Conservation (phyloP, 2,113 vertebrate genomes). For the Lates calcarifer region DNA sequence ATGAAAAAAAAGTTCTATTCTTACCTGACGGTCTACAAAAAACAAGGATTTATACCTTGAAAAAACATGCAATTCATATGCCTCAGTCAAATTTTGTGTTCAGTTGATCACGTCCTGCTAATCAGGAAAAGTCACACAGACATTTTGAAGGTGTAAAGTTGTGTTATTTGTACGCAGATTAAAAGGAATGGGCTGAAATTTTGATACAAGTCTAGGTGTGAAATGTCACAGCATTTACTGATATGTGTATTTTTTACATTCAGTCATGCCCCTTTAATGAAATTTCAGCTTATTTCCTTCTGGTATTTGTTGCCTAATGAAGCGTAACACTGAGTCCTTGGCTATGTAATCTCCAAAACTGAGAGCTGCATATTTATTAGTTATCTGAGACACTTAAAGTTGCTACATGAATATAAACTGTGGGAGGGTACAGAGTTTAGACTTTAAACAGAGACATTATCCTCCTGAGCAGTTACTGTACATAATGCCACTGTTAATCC, state of each 20-base stretch:
- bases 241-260: neutral
- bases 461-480: neutral
- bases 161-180: too few species aligned
- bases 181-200: neutral
- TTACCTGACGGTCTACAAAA: too few species aligned
- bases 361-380: conserved; percentile 43
- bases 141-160: too few species aligned
- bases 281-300: conserved; percentile 13
- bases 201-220: neutral
- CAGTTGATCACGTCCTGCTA: too few species aligned
- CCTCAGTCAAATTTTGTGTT: too few species aligned
- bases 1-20: conserved; percentile 1
- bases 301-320: conserved; percentile 38
- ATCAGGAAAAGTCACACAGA: too few species aligned
- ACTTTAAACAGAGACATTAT: conserved; percentile 15
- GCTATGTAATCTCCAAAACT: conserved; percentile 11
- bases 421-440: neutral
- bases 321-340: conserved; percentile 9
- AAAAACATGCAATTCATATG: too few species aligned
- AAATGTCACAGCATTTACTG: neutral
- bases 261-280: conserved; percentile 12
- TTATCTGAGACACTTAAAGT: neutral
- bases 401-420: neutral
- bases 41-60: too few species aligned
- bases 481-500: conserved; percentile 3